Base-by-base conservation (phyloP, 2,797 vertebrate genomes). In the Serranus cabrilla region DNA sequence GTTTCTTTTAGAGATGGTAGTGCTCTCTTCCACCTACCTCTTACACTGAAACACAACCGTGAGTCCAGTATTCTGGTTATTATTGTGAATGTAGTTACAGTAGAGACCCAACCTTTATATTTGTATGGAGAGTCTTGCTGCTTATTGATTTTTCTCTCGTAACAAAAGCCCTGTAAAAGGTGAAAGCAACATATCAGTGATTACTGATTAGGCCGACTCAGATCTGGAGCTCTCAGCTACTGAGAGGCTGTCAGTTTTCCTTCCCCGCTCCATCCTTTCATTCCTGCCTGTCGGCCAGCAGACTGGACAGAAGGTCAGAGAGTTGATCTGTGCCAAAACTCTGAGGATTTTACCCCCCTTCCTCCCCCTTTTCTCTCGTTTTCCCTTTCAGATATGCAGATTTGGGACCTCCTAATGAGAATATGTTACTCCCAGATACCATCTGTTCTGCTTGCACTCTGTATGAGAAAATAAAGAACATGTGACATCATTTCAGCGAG, bases 241-340 rank as follows among this genome's bases (percentile, higher is more conserved):
- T 64, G 78, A 80, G 81, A 81, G 71, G 60, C 67, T 87, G 86
- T 91, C 85, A 81, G 76, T 87, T 92, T 85, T 83, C 87, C 69
- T 87, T 83, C 72, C 46, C 67, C 40, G 64, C 80, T 88, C 67
- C 85, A 92, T 89, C 83, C 83, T 91, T 89, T 90, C 84, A 85
- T 86, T 81, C 55, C 73, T 78, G 87, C 87, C 91, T 84, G 87
- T 88, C 82, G 72, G 88, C 85, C 89, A 87, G 87, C 89, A 93
- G 91, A 92, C 91, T 85, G 92, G 92, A 94, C 94, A 95, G 93
- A 95, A 95, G 94, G 94, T 95, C 94, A 95, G 90, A 89, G 85
- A 76, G 81, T 85, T 88, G 90, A 83, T 91, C 85, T 73, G 85
- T 94, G 95, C 95, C 94, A 95, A 94, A 94, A 92, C 91, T 88